A percentile compares a stretch with the other conserved stretches of the same genome.
Conservation (phyloP, 2,797 vertebrate genomes). For the Thunnus albacares region DNA sequence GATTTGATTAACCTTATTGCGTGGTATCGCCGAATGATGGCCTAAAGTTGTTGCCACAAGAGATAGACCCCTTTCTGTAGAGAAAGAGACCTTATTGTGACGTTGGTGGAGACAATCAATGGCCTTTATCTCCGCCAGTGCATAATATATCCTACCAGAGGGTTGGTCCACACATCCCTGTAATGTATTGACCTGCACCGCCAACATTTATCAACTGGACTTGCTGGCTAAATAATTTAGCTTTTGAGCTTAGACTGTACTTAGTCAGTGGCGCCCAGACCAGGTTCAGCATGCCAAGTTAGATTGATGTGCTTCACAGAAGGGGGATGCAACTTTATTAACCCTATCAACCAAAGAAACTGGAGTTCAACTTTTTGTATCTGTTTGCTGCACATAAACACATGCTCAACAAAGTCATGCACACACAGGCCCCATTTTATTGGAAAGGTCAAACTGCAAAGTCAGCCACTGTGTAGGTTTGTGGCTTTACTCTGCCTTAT, state of each 20-base stretch:
- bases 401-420: background rate
- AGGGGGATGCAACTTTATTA: constrained; percentile 68
- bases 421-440: constrained; percentile 32
- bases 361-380: constrained; percentile 50
- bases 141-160: constrained; percentile 86
- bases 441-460: constrained; percentile 64
- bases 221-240: constrained; percentile 88
- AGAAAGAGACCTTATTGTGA: constrained; percentile 81
- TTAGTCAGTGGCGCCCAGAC: constrained; percentile 80
- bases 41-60: constrained; percentile 77
- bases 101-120: constrained; percentile 87
- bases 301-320: constrained; percentile 73
- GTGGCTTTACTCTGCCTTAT: constrained; percentile 32
- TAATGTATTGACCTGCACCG: constrained; percentile 85
- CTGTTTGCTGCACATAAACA: constrained; percentile 12
- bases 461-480: constrained; percentile 47
- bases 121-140: constrained; percentile 86
- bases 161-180: constrained; percentile 82
- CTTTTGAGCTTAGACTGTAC: constrained; percentile 80
- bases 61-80: constrained; percentile 75
- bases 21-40: constrained; percentile 68
- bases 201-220: constrained; percentile 88
- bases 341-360: constrained; percentile 40
- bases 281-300: constrained; percentile 66
- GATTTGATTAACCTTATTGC: constrained; percentile 83